Base-by-base conservation (phyloP, 1,140 invertebrate genomes). In the Camponotus pennsylvanicus region DNA sequence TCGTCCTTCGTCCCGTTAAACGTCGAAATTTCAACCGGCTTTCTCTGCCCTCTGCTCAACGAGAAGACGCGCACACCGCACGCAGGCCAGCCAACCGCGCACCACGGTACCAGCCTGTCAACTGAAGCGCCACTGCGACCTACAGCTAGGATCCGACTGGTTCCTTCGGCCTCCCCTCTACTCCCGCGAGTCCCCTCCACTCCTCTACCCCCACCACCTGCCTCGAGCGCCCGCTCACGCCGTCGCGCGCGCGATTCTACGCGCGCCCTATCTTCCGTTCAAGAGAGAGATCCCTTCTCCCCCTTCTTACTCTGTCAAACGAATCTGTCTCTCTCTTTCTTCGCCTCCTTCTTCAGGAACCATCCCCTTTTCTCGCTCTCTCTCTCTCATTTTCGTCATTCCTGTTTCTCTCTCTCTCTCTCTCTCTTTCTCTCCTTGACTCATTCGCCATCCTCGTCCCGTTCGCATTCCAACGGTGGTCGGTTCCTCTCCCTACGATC, bases 61-160 rank as follows among this genome's bases (percentile, higher is more conserved):
- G 63, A 59, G 55, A 66, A 73, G 59, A 49, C 71, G 64, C 63
- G 66, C 67, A 86, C 83, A 32, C n/a, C 70, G 52, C 6, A 66
- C 15, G 34, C 73, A 85, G 52, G 85, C 79, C 77, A 90, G 79
- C 79, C 79, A 90, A 92, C 92, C 93, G 93, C 88, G 77, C 93
- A 91, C 64, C 79, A 93, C 93, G 93, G 92, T 93, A 90, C 89
- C 92, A 90, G 93, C 93, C 90, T 92, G 91, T 88, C 76, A 92
- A 94, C 94, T 94, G 89, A 94, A 93, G 88, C 91, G 93, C 93
- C 93, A 90, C 92, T 93, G 71, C 92, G 93, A 94, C 91, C 93
- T 93, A 91, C 93, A 92, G 93, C 93, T 93, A 92, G 93, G 92
- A 93, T 91, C 90, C 93, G 93, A 94, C 93, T 94, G 92, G 89